phyloP scores from a whole-genome alignment of 2,797 vertebrate genomes.

The Hyperoplus immaculatus region DNA sequence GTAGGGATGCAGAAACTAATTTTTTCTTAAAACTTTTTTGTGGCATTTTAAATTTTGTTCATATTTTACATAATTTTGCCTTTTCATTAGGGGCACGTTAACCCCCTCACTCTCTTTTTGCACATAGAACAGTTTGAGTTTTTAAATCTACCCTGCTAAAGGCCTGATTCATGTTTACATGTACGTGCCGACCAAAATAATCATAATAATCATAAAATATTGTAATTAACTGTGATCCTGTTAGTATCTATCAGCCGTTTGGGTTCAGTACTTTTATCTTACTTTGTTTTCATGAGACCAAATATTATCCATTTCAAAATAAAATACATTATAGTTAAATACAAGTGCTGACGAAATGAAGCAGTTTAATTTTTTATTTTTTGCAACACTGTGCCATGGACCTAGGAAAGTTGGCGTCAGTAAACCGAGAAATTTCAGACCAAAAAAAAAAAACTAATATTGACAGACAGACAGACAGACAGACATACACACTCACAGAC shows the following conservation, averaged over 20 bases:
- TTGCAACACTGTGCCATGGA: too few relatives aligned
- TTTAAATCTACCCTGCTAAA: not conserved
- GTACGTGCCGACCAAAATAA: conserved; percentile 45
- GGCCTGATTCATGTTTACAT: conserved; percentile 31
- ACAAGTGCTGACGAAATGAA: not conserved
- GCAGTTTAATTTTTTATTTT: too few relatives aligned
- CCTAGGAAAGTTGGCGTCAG: too few relatives aligned
- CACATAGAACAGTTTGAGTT: not conserved
- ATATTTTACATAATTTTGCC: conserved; percentile 1
- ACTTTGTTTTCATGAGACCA: conserved; percentile 4
- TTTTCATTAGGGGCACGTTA: not conserved
- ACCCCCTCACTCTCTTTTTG: not conserved
- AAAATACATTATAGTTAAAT: conserved; percentile 41
- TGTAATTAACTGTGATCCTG: conserved; percentile 20
- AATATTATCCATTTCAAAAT: conserved; percentile 5
- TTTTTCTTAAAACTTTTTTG: too few relatives aligned
- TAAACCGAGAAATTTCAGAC: too few relatives aligned
- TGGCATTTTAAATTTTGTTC: not conserved
- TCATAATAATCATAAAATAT: not conserved
- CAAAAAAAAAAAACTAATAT: not conserved
- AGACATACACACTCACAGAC: not conserved
- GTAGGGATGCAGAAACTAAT: not conserved
- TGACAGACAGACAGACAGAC: not conserved
- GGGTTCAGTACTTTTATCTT: not conserved
- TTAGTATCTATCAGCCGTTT: conserved; percentile 7